Percentiles rank a stretch among this genome's conserved stretches.
These are phyloP conservation scores for Cherax destructor DNA, from an alignment of 1,140 invertebrate genomes.

Conservation along the genomic window DNA sequence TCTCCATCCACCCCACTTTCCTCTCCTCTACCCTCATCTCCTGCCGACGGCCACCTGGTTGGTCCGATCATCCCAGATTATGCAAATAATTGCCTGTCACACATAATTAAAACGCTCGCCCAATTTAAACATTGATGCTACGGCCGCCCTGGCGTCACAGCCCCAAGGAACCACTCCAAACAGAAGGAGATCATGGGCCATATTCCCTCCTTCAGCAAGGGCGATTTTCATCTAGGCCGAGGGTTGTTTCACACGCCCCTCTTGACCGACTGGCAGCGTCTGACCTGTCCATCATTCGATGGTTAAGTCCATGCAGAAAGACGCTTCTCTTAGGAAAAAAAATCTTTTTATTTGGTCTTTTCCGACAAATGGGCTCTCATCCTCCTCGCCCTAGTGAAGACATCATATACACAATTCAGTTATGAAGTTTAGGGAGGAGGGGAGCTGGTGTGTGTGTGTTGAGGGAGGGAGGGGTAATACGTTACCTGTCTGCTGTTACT, in stretches of 20 bases:
- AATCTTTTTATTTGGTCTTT: constrained; percentile 20
- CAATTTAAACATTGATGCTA: constrained; percentile 61
- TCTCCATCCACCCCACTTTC: neutral
- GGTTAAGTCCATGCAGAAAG: constrained; percentile 19
- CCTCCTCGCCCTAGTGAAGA: constrained; percentile 21
- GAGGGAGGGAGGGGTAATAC: too few relatives aligned
- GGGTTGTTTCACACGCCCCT: neutral
- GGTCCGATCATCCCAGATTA: constrained; percentile 45
- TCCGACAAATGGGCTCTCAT: constrained; percentile 21
- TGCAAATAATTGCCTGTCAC: constrained; percentile 57
- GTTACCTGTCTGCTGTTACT: too few relatives aligned
- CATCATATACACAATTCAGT: constrained; percentile 26
- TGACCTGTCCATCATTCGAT: constrained; percentile 25
- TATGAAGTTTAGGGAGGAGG: neutral
- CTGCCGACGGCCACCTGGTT: constrained; percentile 37
- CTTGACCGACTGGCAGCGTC: neutral
- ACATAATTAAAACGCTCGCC: constrained; percentile 55
- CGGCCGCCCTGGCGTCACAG: neutral
- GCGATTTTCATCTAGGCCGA: neutral
- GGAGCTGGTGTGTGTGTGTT: too few relatives aligned
- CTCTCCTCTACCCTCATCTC: neutral
- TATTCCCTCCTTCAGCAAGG: neutral
- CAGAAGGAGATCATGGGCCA: neutral
- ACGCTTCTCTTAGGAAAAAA: neutral
- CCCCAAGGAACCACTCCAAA: too few relatives aligned